phyloP scores from a whole-genome alignment of 2,113 vertebrate species.

The Oncorhynchus tshawytscha region DNA sequence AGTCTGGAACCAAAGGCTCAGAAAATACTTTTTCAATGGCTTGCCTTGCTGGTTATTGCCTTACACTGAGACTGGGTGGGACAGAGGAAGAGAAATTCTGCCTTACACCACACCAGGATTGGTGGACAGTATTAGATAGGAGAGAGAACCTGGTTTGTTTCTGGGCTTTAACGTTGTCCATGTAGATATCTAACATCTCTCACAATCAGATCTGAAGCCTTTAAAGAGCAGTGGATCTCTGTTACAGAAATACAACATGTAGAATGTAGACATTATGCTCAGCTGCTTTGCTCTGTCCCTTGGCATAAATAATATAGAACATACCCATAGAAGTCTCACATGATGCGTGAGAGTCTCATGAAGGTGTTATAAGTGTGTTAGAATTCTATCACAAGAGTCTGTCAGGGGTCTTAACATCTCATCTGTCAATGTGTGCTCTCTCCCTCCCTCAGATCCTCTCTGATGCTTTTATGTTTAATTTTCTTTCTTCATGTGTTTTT shows the following conservation, averaged over 20 bases:
- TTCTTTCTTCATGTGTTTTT: slow-evolving; percentile 32
- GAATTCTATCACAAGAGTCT: background rate
- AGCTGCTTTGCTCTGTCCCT: background rate
- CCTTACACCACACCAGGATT: slow-evolving; percentile 1
- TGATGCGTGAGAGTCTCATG: slow-evolving; percentile 20
- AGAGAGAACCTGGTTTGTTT: background rate
- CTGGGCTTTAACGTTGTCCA: background rate
- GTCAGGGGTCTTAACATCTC: slow-evolving; percentile 16
- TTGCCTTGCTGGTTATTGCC: slow-evolving; percentile 29
- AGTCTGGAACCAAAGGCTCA: slow-evolving; percentile 45
- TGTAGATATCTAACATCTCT: background rate
- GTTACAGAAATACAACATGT: background rate
- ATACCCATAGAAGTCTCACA: background rate
- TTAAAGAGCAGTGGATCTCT: background rate
- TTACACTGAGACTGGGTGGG: slow-evolving; percentile 24
- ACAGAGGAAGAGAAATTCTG: slow-evolving; percentile 3
- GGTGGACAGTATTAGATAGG: background rate
- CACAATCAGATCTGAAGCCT: background rate
- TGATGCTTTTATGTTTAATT: background rate
- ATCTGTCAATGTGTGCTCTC: slow-evolving; percentile 27
- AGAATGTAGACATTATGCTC: background rate
- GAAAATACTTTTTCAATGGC: background rate
- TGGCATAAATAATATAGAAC: background rate
- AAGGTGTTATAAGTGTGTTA: background rate
- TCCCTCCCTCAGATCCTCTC: slow-evolving; percentile 8